Conservation (phyloP, 2,797 vertebrate species). For the Hipposideros larvatus region DNA sequence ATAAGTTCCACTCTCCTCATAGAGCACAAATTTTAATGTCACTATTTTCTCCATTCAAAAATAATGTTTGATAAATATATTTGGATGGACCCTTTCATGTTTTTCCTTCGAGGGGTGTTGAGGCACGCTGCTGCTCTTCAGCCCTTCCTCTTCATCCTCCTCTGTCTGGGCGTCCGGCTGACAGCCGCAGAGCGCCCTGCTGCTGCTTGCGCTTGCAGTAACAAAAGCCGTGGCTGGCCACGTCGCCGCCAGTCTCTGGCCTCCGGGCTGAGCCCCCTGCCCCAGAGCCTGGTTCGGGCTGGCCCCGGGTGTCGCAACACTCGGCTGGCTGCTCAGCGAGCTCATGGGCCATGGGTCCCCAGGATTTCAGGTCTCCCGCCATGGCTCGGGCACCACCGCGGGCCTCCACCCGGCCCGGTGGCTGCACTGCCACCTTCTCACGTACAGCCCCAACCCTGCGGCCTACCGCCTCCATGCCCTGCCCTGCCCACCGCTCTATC, state of each 20-base stretch:
- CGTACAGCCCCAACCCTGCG: background rate
- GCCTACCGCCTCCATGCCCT: too few relatives aligned
- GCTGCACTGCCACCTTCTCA: background rate
- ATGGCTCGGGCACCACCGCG: background rate
- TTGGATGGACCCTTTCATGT: conserved; percentile 97
- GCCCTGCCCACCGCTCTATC: background rate
- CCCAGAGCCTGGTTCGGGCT: conserved; percentile 8
- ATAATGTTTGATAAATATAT: conserved; percentile 98
- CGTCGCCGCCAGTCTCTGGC: conserved; percentile 12
- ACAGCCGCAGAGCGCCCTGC: conserved; percentile 75
- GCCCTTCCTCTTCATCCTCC: too few relatives aligned
- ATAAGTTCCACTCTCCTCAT: conserved; percentile 97
- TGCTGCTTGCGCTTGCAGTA: conserved; percentile 83
- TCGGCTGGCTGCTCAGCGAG: too few relatives aligned
- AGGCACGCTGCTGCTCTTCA: conserved; percentile 82
- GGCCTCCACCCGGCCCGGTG: background rate
- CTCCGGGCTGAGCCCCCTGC: background rate
- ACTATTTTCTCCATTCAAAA: conserved; percentile 98
- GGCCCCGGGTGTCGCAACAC: conserved; percentile 69
- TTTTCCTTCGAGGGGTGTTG: conserved; percentile 90
- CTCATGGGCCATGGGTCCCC: conserved; percentile 80
- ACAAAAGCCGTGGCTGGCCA: conserved; percentile 57
- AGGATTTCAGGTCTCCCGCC: conserved; percentile 49
- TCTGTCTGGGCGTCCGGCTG: conserved; percentile 78
- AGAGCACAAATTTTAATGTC: conserved; percentile 97